These are phyloP conservation scores for Steatocranus sp. DNA, from an alignment of 2,797 vertebrate species.

Conservation along the genomic window DNA sequence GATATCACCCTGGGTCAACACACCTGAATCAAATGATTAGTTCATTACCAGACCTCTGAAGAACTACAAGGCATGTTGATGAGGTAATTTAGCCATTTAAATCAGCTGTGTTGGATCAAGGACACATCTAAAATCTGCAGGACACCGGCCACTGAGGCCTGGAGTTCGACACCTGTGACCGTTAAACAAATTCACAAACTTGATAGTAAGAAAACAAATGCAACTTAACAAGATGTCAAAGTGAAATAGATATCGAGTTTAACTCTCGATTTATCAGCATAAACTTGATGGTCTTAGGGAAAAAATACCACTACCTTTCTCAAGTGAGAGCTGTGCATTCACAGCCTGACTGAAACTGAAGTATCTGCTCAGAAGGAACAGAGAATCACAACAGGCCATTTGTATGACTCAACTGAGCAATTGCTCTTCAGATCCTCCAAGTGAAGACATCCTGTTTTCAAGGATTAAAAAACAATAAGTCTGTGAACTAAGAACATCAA, in stretches of 20 bases:
- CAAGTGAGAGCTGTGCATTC: neutral
- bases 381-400: neutral
- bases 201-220: neutral
- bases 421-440: neutral
- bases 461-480: neutral
- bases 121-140: neutral
- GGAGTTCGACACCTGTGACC: neutral
- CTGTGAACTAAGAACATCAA: neutral
- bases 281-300: neutral
- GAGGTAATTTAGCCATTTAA: neutral
- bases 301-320: neutral
- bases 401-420: neutral
- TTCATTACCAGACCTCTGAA: neutral
- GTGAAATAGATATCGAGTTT: neutral
- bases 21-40: neutral
- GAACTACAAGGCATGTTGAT: accelerated
- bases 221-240: neutral
- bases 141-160: neutral
- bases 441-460: neutral
- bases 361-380: neutral
- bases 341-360: neutral
- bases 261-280: neutral
- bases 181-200: neutral
- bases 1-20: accelerated
- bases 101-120: neutral